These are phyloP conservation scores for Ophraella communa DNA, from an alignment of 2,888 invertebrate species.

Conservation along the genomic window DNA sequence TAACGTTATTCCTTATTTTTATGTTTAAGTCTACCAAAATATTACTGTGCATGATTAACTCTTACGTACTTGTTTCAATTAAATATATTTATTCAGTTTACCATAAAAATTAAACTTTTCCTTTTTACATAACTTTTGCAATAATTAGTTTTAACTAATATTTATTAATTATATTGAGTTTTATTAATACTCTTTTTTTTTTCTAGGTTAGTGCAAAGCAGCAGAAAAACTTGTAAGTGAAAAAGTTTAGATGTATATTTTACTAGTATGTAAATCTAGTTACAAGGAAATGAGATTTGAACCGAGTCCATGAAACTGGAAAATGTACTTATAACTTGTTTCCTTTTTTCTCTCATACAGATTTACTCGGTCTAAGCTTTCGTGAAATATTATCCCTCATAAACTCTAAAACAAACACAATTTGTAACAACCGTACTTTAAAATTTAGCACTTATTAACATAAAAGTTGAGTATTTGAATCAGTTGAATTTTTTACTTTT, in stretches of 20 bases:
- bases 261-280: slow-evolving; percentile 40
- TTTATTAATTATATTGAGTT: slow-evolving; percentile 1
- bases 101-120: too few species aligned
- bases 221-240: slow-evolving; percentile 35
- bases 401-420: slow-evolving; percentile 34
- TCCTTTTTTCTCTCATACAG: slow-evolving; percentile 16
- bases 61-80: too few species aligned
- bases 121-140: too few species aligned
- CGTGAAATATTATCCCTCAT: slow-evolving; percentile 29
- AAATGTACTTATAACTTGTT: slow-evolving; percentile 36
- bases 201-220: slow-evolving; percentile 31
- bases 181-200: slow-evolving; percentile 18
- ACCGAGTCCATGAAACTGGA: slow-evolving; percentile 43
- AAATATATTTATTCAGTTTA: too few species aligned
- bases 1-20: too few species aligned
- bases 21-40: too few species aligned
- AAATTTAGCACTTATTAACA: slow-evolving; percentile 26
- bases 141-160: neutral
- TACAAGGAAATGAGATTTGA: slow-evolving; percentile 44
- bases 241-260: slow-evolving; percentile 35
- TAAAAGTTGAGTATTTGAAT: slow-evolving; percentile 8
- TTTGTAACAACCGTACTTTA: slow-evolving; percentile 30
- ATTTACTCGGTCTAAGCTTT: slow-evolving; percentile 25
- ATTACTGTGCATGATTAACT: too few species aligned
- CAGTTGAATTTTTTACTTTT: neutral